Conservation (phyloP, 2,888 invertebrate species). For the Clistopyga incitator region DNA sequence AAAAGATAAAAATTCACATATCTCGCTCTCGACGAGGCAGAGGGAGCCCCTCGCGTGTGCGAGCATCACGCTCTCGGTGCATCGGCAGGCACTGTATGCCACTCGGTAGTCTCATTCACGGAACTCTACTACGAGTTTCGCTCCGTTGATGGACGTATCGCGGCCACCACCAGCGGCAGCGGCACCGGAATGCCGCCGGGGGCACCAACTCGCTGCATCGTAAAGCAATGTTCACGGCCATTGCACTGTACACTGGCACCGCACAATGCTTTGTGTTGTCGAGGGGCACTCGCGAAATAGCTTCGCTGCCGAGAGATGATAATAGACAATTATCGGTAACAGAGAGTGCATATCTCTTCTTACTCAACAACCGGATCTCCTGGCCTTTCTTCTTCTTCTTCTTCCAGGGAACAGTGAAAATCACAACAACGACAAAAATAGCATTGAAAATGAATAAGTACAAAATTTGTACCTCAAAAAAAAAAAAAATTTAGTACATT, state of each 20-base stretch:
- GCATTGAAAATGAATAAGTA: too few species aligned
- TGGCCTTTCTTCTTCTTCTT: not conserved
- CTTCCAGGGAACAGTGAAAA: too few species aligned
- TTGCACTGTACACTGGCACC: constrained; percentile 48
- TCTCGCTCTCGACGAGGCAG: constrained; percentile 39
- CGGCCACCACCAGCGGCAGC: constrained; percentile 26
- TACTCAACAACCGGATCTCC: constrained; percentile 12
- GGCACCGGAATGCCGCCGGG: constrained; percentile 1
- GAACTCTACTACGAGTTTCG: constrained; percentile 67
- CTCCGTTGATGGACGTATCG: constrained; percentile 67
- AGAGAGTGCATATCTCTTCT: not conserved
- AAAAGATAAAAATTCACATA: constrained; percentile 47
- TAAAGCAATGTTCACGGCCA: constrained; percentile 65
- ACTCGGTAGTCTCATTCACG: constrained; percentile 67
- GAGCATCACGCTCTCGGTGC: constrained; percentile 42
- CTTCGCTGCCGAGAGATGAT: constrained; percentile 10
- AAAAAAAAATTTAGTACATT: not conserved
- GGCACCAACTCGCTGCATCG: constrained; percentile 47
- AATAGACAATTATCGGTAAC: not conserved
- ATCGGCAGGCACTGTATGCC: constrained; percentile 41
- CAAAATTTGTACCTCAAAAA: too few species aligned
- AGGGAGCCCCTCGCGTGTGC: constrained; percentile 41
- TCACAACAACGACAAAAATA: too few species aligned
- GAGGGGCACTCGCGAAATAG: not conserved
- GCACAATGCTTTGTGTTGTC: constrained; percentile 9